Conservation (phyloP, 2,797 vertebrate species). For the Malacoraja senta region DNA sequence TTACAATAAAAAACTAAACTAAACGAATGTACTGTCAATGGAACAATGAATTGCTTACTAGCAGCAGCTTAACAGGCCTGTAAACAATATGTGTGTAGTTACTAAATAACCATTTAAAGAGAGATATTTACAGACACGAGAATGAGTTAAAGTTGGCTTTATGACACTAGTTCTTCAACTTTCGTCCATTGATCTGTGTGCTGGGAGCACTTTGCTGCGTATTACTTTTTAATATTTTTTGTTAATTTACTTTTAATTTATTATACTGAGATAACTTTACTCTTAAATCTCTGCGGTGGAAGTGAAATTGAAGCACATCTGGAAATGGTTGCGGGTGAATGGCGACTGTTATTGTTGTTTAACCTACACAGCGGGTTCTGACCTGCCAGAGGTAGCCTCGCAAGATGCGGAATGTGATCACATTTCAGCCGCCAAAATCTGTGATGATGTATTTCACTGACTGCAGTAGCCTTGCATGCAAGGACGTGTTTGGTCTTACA, state of each 20-base stretch:
- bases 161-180: neutral
- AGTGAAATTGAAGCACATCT: neutral
- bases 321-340: neutral
- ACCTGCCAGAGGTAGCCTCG: neutral
- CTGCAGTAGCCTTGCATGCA: slow-evolving; percentile 19
- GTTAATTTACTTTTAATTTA: neutral
- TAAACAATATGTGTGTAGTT: no score
- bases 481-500: neutral
- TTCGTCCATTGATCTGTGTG: neutral
- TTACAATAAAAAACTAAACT: no score
- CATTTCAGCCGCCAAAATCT: slow-evolving; percentile 14
- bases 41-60: no score
- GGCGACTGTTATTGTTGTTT: neutral
- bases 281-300: neutral
- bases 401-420: slow-evolving; percentile 14
- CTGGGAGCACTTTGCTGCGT: neutral
- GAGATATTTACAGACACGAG: neutral
- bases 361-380: neutral
- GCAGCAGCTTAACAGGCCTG: no score
- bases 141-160: neutral
- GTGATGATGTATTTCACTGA: slow-evolving; percentile 15
- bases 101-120: no score
- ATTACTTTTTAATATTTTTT: neutral
- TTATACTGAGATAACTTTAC: neutral
- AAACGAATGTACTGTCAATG: no score